phyloP scores from a whole-genome alignment of 2,113 vertebrate genomes.

The Eira barbara region DNA sequence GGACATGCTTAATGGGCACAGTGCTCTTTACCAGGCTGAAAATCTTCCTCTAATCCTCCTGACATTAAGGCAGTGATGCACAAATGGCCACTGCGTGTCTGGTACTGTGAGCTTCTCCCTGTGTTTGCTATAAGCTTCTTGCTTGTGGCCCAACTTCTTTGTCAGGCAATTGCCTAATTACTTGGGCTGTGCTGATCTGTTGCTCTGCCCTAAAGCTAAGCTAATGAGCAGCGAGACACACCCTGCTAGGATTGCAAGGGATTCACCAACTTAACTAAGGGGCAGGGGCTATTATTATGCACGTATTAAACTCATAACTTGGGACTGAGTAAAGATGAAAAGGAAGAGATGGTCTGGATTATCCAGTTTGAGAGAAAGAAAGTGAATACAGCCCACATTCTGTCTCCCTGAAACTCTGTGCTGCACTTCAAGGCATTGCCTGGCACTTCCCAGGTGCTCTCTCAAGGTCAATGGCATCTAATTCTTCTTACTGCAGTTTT shows the following conservation, averaged over 20 bases:
- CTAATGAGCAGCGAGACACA: slow-evolving; percentile 5
- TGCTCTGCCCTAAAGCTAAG: slow-evolving; percentile 18
- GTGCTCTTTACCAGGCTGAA: background rate
- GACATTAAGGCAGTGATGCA: background rate
- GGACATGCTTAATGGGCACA: background rate
- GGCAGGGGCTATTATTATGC: background rate
- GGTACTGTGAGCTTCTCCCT: background rate
- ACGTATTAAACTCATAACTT: background rate
- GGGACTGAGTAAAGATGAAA: background rate
- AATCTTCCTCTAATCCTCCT: slow-evolving; percentile 8
- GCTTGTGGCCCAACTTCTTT: background rate
- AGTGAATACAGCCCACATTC: background rate
- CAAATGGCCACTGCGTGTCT: background rate
- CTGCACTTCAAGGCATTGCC: background rate
- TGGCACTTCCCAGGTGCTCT: background rate
- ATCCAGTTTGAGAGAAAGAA: background rate
- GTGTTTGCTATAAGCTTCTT: background rate
- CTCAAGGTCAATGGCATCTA: background rate
- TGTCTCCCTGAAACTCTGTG: background rate
- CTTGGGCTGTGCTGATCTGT: background rate
- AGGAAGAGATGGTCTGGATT: background rate
- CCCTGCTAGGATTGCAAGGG: slow-evolving; percentile 30
- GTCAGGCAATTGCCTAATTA: background rate
- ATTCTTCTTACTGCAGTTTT: background rate
- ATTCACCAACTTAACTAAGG: slow-evolving; percentile 31